Conservation (phyloP, 2,797 vertebrate species). For the Sorex maritimensis region DNA sequence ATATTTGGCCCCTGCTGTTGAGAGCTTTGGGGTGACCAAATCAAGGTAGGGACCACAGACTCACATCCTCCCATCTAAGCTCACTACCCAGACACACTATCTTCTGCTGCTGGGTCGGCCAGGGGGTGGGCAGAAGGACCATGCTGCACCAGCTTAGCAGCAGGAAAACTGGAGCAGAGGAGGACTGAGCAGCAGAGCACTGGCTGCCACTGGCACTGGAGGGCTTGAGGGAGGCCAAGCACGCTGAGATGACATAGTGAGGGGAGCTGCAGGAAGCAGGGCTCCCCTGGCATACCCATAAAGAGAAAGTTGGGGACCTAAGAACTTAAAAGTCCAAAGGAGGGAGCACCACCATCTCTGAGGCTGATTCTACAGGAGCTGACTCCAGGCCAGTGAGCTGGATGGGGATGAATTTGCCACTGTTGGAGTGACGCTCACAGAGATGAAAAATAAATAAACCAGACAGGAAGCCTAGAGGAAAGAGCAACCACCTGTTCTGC, state of each 20-base stretch:
- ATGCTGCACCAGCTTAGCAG: neutral
- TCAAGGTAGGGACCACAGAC: neutral
- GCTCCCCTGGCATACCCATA: neutral
- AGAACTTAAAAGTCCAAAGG: conserved; percentile 17
- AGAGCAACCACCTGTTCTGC: neutral
- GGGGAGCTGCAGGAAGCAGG: neutral
- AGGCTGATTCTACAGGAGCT: neutral
- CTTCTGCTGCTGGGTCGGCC: neutral
- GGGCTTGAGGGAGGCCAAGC: neutral
- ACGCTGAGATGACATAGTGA: neutral
- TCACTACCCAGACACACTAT: neutral
- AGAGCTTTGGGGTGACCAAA: conserved; percentile 28
- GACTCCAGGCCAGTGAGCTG: neutral
- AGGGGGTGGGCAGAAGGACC: conserved; percentile 48
- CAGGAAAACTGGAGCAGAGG: neutral
- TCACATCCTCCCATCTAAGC: neutral
- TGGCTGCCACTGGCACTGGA: neutral
- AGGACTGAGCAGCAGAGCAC: too few relatives aligned
- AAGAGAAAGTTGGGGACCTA: neutral
- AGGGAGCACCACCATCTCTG: neutral
- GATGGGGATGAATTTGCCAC: neutral
- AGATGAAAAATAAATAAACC: neutral
- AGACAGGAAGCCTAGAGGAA: conserved; percentile 36
- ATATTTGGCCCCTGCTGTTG: neutral
- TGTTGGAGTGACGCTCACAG: neutral